phyloP scores from a whole-genome alignment of 2,797 vertebrate species.

The Tenualosa ilisha region DNA sequence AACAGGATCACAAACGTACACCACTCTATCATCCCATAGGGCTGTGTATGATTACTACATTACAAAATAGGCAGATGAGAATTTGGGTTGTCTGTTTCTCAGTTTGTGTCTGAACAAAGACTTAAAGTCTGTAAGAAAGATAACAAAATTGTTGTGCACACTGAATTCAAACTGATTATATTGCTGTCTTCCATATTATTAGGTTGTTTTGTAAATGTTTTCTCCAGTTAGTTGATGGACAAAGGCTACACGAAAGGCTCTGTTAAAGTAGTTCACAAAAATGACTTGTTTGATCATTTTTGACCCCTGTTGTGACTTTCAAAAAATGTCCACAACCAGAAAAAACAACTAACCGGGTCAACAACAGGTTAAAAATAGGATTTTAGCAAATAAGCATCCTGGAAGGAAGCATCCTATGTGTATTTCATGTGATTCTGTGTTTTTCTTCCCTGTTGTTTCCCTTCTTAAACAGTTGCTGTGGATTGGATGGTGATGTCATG shows the following conservation, averaged over 20 bases:
- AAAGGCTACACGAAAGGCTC: neutral
- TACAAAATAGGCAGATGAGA: neutral
- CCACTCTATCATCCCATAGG: neutral
- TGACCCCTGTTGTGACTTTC: neutral
- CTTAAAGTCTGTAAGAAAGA: neutral
- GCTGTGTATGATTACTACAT: slow-evolving; percentile 18
- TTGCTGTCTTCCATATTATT: neutral
- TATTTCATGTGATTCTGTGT: neutral
- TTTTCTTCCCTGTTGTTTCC: neutral
- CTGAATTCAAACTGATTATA: neutral
- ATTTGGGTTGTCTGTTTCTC: neutral
- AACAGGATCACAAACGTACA: slow-evolving; percentile 4
- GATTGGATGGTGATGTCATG: slow-evolving; percentile 2
- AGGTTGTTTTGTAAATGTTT: neutral
- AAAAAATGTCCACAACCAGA: neutral
- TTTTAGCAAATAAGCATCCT: slow-evolving; percentile 4
- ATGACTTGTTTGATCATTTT: too few species aligned
- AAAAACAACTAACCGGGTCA: neutral
- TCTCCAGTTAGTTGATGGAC: neutral
- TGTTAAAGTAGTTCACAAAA: neutral
- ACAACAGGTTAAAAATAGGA: slow-evolving; percentile 6
- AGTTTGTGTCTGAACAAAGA: neutral
- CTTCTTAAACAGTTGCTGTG: neutral
- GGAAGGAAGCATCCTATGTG: slow-evolving; percentile 13
- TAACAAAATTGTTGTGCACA: neutral